Conservation (phyloP, 2,888 invertebrate species). For the Dasypolia templi region DNA sequence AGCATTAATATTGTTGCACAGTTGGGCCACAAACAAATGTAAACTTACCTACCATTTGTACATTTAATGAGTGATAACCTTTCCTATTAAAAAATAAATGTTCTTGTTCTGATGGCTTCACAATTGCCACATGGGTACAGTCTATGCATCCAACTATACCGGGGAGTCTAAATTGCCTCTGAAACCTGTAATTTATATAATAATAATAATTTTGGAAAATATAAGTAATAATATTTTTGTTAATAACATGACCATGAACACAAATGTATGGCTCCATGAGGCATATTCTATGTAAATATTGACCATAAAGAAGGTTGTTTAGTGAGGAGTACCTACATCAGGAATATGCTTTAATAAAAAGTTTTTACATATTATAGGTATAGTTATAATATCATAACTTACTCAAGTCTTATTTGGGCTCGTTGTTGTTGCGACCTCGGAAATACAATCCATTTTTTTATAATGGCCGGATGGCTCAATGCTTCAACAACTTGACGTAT, state of each 20-base stretch:
- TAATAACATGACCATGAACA: too few species aligned
- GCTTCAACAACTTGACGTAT: not conserved
- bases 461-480: not conserved
- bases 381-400: not conserved
- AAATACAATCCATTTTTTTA: too few species aligned
- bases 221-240: too few species aligned
- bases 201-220: too few species aligned
- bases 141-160: too few species aligned
- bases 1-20: not conserved
- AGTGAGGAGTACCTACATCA: not conserved
- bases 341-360: not conserved
- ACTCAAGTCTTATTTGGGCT: conserved; percentile 2
- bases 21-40: not conserved
- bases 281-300: too few species aligned
- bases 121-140: not conserved
- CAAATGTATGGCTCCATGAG: too few species aligned
- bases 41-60: not conserved
- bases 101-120: not conserved
- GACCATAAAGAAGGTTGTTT: not conserved
- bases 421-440: not conserved
- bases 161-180: too few species aligned
- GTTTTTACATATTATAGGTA: not conserved
- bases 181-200: too few species aligned
- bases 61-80: conserved; percentile 1
- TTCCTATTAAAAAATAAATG: conserved; percentile 2